Conservation (phyloP, 2,888 invertebrate species). For the Amphimallon solstitiale region DNA sequence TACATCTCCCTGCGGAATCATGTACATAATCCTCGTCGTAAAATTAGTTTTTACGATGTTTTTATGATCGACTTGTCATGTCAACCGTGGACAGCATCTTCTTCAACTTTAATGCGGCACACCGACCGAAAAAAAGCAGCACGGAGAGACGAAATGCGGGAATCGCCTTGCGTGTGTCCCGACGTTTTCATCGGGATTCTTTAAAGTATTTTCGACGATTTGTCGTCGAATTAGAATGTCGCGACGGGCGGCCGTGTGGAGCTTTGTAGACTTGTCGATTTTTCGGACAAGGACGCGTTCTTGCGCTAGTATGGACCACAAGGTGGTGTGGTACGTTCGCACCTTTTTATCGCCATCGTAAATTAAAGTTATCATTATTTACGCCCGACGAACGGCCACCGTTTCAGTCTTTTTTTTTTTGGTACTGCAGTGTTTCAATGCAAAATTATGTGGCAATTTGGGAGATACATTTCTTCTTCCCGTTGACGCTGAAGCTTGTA, state of each 20-base stretch:
- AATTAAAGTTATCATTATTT: conserved; percentile 41
- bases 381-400: conserved; percentile 20
- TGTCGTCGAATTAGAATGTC: conserved; percentile 30
- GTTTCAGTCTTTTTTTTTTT: conserved; percentile 3
- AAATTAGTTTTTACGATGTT: conserved; percentile 60
- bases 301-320: conserved; percentile 12
- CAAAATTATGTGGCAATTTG: neutral
- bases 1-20: conserved; percentile 38
- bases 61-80: conserved; percentile 61
- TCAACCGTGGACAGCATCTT: conserved; percentile 58
- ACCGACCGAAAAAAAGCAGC: conserved; percentile 35
- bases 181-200: conserved; percentile 15
- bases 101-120: conserved; percentile 44
- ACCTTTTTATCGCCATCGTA: conserved; percentile 45
- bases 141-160: conserved; percentile 5
- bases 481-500: too few species aligned
- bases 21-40: conserved; percentile 57
- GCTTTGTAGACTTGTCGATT: neutral
- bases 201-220: conserved; percentile 13
- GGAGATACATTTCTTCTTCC: neutral
- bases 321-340: conserved; percentile 41
- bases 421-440: neutral
- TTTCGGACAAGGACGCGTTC: neutral
- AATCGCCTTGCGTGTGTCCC: conserved; percentile 15
- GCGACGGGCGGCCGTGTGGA: conserved; percentile 13